Evolutionary conservation across 2,797 vertebrate genomes (phyloP).

Genomic region (Nyctibius grandis): DNA sequence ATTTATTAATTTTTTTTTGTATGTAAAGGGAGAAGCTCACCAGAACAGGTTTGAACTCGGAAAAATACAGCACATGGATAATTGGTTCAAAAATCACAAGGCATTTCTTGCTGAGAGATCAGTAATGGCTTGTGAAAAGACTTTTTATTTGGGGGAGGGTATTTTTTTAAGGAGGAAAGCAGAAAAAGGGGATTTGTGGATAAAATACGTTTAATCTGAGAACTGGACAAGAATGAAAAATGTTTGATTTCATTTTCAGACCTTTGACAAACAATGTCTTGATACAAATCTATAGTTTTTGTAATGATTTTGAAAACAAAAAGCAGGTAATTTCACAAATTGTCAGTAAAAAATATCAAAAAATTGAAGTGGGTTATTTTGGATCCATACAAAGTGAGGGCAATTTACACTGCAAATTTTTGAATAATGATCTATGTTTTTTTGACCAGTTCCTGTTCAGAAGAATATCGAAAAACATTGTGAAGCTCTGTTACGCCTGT

Average conservation of each 20-base stretch:
- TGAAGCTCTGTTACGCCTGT: neutral
- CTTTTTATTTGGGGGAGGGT: fast-evolving
- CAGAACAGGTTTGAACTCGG: neutral
- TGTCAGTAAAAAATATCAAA: neutral
- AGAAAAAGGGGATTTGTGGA: neutral
- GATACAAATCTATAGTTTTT: neutral
- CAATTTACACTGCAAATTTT: neutral
- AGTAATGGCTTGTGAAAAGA: neutral
- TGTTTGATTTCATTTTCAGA: neutral
- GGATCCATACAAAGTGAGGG: neutral
- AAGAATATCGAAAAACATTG: neutral
- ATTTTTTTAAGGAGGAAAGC: neutral
- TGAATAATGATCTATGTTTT: fast-evolving
- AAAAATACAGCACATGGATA: neutral
- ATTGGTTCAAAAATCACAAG: neutral
- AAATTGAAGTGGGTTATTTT: neutral
- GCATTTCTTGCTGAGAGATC: neutral
- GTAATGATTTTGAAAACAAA: neutral
- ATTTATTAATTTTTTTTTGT: no score
- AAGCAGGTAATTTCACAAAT: neutral
- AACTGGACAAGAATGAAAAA: neutral
- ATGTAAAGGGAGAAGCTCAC: neutral
- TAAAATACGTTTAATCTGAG: neutral
- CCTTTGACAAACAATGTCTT: neutral
- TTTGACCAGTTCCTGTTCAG: neutral